Base-by-base conservation (phyloP, 64 coral and sea anemone species). In the Catalaphyllia jardinei region DNA sequence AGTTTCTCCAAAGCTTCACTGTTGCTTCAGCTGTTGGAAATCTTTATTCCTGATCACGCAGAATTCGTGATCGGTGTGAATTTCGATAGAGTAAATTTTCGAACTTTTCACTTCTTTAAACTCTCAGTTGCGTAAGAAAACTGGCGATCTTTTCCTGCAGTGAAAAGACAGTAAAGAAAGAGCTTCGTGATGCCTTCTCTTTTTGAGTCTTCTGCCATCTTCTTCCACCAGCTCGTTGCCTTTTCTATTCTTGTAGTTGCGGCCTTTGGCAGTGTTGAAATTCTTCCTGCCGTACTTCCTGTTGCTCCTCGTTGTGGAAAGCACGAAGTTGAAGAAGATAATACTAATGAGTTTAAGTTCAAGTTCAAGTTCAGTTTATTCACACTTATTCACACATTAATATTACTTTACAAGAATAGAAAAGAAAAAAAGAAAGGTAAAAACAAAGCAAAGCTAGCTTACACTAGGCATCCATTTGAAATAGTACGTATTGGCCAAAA, bases 131-230 rank as follows among this genome's bases (percentile, higher is more conserved):
- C 2, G 4, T 59, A 2, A 98, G 31, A 73, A 98, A 98, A 60
- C 42, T 20, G 15, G 87, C 65, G 27, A 89, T 79, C 71, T 89
- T 82, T 42, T 94, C 89, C 55, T 80, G 85, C 15, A 93, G 87
- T 51, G 86, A 79, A 79, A 98, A 62, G 77, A 77, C 55, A 4
- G 96, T 98, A 29, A 94, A 98, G 62, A 94, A 98, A 62, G 96
- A 98, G 52, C 93, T 98, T 86, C 89, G 75, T 0, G 92, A 92
- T 16, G 89, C 73, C 29, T 76, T 98, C 73, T 92, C 92, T 46
- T 92, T 78, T 7, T 75, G 74, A 9, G 52, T 31, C 59, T 87
- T 71, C 51, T 73, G 10, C 75, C 60, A 11, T 69, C 88, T 19
- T 89, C 52, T 79, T 65, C 49, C 19, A 20, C 19, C 39, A 46